Evolutionary conservation across 2,797 vertebrate genomes (phyloP).

Genomic region (Falco naumanni): DNA sequence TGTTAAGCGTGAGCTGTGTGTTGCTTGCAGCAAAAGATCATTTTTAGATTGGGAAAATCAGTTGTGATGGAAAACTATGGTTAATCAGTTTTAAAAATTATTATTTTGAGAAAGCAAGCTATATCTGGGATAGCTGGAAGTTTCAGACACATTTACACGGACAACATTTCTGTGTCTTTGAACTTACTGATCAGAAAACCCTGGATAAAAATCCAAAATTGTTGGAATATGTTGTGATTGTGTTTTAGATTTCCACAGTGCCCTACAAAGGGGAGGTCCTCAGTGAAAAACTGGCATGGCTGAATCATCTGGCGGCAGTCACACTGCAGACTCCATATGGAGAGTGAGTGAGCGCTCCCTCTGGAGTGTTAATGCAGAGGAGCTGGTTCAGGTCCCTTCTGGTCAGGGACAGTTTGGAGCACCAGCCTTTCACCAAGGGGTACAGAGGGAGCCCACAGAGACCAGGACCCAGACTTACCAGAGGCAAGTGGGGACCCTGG

Average conservation of each 20-base stretch:
- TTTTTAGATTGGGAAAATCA: neutral
- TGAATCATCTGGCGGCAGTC: neutral
- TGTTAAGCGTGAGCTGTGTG: neutral
- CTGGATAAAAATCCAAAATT: neutral
- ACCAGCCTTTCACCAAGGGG: neutral
- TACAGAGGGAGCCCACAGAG: neutral
- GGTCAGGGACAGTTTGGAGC: neutral
- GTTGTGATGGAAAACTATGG: neutral
- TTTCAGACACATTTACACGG: neutral
- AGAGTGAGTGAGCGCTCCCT: rapidly evolving
- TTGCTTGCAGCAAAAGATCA: neutral
- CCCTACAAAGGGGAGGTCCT: neutral
- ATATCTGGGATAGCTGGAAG: neutral
- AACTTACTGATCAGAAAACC: neutral
- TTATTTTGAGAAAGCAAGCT: neutral
- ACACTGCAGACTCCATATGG: neutral
- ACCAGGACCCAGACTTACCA: neutral
- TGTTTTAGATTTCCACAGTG: neutral
- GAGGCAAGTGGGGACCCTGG: rapidly evolving
- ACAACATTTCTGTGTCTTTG: neutral
- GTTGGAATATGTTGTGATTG: neutral
- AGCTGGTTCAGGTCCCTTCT: neutral
- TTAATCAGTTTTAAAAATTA: neutral
- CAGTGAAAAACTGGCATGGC: neutral
- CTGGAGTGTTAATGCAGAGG: neutral